phyloP scores from a whole-genome alignment of 2,113 vertebrate genomes.

The Antechinus flavipes region DNA sequence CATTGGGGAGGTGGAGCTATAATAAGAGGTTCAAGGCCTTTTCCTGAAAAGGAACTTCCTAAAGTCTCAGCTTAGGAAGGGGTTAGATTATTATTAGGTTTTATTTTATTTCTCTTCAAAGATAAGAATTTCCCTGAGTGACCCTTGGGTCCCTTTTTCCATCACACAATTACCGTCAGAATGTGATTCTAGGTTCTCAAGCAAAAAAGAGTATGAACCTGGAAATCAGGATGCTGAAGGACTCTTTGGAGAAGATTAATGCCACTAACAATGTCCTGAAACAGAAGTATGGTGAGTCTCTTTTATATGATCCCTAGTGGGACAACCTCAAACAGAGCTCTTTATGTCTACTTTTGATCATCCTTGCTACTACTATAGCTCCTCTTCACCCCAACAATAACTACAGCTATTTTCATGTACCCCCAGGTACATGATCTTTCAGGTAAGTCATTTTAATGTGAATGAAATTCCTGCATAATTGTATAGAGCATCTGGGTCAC shows the following conservation, averaged over 20 bases:
- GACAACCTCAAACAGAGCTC: background rate
- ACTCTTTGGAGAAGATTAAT: background rate
- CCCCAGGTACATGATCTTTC: background rate
- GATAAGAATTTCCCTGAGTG: background rate
- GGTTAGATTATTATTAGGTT: background rate
- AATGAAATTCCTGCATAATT: background rate
- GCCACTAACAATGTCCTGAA: background rate
- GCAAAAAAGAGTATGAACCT: background rate
- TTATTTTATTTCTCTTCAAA: background rate
- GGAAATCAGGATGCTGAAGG: background rate
- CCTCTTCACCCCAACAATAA: background rate
- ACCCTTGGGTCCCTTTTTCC: background rate
- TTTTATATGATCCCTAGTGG: background rate
- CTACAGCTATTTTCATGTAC: background rate
- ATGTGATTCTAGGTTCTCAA: background rate
- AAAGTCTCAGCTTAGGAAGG: background rate
- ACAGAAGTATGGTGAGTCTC: background rate
- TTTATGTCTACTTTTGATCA: background rate
- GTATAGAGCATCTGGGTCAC: background rate
- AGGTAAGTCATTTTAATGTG: background rate
- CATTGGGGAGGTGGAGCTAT: background rate
- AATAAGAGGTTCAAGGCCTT: background rate
- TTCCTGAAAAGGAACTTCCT: background rate
- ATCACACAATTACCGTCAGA: background rate
- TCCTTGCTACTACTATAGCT: background rate